Percentiles rank a stretch among this genome's conserved stretches.
These are phyloP conservation scores for Barypeithes pellucidus DNA, from an alignment of 2,888 invertebrate genomes.

Conservation along the genomic window DNA sequence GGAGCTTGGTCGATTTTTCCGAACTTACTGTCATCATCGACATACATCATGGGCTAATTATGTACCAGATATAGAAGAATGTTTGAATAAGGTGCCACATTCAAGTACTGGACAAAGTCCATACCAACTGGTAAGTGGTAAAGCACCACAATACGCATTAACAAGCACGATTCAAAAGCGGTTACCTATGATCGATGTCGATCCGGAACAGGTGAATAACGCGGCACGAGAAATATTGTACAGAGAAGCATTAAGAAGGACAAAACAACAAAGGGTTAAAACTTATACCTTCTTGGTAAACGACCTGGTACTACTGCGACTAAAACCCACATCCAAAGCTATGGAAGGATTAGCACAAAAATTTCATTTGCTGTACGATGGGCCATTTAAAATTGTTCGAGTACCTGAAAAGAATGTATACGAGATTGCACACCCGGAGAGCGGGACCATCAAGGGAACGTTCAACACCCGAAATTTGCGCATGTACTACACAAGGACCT, in stretches of 20 bases:
- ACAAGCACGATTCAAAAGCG: background rate
- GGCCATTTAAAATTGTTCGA: background rate
- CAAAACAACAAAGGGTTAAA: background rate
- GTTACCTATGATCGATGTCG: background rate
- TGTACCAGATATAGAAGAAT: slow-evolving; percentile 14
- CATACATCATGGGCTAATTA: slow-evolving; percentile 27
- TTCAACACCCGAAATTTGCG: slow-evolving; percentile 11
- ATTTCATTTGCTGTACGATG: slow-evolving; percentile 22
- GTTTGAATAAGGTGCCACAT: slow-evolving; percentile 14
- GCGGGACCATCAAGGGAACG: background rate
- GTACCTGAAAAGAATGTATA: slow-evolving; percentile 11
- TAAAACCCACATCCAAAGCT: slow-evolving; percentile 19
- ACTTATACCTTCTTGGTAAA: background rate
- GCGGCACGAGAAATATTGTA: background rate
- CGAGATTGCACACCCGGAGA: slow-evolving; percentile 7
- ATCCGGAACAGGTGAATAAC: background rate
- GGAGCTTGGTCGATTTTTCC: slow-evolving; percentile 21
- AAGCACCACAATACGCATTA: background rate
- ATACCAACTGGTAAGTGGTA: slow-evolving; percentile 1
- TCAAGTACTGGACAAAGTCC: slow-evolving; percentile 4
- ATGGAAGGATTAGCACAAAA: slow-evolving; percentile 11
- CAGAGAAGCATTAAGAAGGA: background rate
- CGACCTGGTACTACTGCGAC: slow-evolving; percentile 6
- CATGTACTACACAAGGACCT: background rate
- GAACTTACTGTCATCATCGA: slow-evolving; percentile 19